Base-by-base conservation (phyloP, 2,888 invertebrate species). In the Clanis bilineata region DNA sequence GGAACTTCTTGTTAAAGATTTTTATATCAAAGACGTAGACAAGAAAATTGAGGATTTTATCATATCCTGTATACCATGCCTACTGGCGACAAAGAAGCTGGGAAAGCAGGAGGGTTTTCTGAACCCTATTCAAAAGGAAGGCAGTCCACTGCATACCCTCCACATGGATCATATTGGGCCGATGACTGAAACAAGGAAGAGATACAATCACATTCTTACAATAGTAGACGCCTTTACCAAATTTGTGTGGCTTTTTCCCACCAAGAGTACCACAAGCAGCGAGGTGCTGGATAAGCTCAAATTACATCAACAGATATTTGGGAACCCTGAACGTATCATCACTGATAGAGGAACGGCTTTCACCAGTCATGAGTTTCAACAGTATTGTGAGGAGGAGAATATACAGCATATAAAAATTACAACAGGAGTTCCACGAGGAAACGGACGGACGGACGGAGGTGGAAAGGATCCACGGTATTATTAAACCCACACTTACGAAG, bases 111-210 rank as follows among this genome's bases (percentile, higher is more conserved):
- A 68, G 39, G 66, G 68, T 15, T 66, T 57, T 7, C 7, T 66
- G 1, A 7, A 59, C 22, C 66, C 72, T 0, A 79, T 85, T 2
- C 68, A 74, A 0, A 83, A 84, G 45, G 76, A 65, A 10, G 70
- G 66, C 2, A 54, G 55, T 1, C 83, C 82, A 0, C 45, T 83
- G 1, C 56, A 76, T 38, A 82, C 79, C 0, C 64, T 74, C 6
- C 79, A 83, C 57, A 36, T 76, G 0, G 83, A 85, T 54, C 84
- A 82, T 51, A 45, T 86, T 0, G 82, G 81, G 9, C 81, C 80
- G 0, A 38, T 80, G 12, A 65, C 73, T 0, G 68, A 71, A 2
- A 82, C 80, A 0, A 68, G 67, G 1, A 81, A 79, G 60, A 56
- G 60, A 15, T 81, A 82, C 45, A 78, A 79, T 45, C 65, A 83